Conservation (phyloP, 2,113 vertebrate species). For the Larimichthys crocea region DNA sequence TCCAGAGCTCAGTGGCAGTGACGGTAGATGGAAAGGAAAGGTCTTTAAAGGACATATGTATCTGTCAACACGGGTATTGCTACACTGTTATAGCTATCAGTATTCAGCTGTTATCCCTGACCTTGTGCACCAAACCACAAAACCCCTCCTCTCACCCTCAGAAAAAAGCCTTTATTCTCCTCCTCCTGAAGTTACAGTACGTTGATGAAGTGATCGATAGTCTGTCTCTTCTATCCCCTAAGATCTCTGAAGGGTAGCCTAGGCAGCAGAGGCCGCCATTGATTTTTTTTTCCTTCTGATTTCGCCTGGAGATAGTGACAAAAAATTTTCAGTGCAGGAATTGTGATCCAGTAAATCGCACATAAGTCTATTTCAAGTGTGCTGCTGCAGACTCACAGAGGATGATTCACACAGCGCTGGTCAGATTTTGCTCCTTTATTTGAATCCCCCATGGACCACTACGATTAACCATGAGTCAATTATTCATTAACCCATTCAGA, state of each 20-base stretch:
- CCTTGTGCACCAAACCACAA: conserved; percentile 71
- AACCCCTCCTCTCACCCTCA: conserved; percentile 51
- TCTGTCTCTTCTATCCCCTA: conserved; percentile 68
- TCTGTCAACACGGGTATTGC: conserved; percentile 61
- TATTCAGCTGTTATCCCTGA: conserved; percentile 69
- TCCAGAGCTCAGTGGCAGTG: conserved; percentile 62
- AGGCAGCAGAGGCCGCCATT: conserved; percentile 69
- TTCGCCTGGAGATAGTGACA: conserved; percentile 64
- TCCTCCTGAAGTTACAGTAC: conserved; percentile 73
- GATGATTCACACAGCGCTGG: conserved; percentile 23
- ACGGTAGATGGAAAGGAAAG: conserved; percentile 71
- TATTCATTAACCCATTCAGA: not conserved
- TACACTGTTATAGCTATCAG: conserved; percentile 48
- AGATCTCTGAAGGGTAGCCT: conserved; percentile 73
- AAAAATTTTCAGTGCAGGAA: conserved; percentile 45
- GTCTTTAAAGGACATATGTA: conserved; percentile 70
- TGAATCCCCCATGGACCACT: conserved; percentile 3
- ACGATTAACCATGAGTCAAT: not conserved
- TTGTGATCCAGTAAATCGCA: conserved; percentile 62
- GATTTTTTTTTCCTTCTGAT: conserved; percentile 66
- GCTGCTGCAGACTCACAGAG: conserved; percentile 23
- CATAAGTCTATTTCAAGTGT: conserved; percentile 49
- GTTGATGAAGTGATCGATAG: conserved; percentile 78
- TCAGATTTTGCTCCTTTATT: not conserved
- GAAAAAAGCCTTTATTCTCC: conserved; percentile 72